phyloP scores from a whole-genome alignment of 2,888 invertebrate species.

The Limnephilus auricula region DNA sequence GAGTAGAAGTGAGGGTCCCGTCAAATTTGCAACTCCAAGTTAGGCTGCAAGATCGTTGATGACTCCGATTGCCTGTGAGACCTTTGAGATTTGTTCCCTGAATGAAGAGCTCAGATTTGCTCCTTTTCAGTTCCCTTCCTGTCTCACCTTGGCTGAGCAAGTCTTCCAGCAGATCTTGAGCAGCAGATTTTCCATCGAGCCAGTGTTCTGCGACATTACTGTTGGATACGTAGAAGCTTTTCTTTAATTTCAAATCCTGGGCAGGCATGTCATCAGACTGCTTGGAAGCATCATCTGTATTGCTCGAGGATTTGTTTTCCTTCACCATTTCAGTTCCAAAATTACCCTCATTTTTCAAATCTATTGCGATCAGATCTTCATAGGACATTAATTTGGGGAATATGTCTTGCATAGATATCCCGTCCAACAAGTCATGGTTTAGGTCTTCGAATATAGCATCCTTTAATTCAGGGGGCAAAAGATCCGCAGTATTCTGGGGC shows the following conservation, averaged over 20 bases:
- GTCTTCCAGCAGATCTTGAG: constrained; percentile 78
- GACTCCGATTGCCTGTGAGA: constrained; percentile 77
- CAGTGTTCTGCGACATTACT: constrained; percentile 70
- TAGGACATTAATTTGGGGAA: constrained; percentile 85
- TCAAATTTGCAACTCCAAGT: constrained; percentile 85
- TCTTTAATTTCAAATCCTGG: constrained; percentile 70
- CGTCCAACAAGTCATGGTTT: constrained; percentile 88
- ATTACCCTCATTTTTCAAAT: constrained; percentile 79
- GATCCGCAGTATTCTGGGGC: constrained; percentile 87
- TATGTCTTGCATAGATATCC: constrained; percentile 91
- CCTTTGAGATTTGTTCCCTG: constrained; percentile 76
- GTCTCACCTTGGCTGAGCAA: constrained; percentile 76
- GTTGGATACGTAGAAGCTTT: constrained; percentile 66
- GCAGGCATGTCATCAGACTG: constrained; percentile 69
- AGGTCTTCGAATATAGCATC: constrained; percentile 92
- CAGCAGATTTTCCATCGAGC: constrained; percentile 75
- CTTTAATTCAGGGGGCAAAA: constrained; percentile 90
- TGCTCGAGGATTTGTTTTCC: constrained; percentile 75
- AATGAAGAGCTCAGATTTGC: constrained; percentile 81
- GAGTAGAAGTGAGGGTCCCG: constrained; percentile 78
- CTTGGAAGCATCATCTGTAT: constrained; percentile 70
- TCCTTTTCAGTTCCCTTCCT: constrained; percentile 80
- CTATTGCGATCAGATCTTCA: constrained; percentile 82
- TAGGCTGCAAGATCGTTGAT: constrained; percentile 83
- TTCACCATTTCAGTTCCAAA: constrained; percentile 74